Conservation (phyloP, 2,888 invertebrate species). For the Diploptera punctata region DNA sequence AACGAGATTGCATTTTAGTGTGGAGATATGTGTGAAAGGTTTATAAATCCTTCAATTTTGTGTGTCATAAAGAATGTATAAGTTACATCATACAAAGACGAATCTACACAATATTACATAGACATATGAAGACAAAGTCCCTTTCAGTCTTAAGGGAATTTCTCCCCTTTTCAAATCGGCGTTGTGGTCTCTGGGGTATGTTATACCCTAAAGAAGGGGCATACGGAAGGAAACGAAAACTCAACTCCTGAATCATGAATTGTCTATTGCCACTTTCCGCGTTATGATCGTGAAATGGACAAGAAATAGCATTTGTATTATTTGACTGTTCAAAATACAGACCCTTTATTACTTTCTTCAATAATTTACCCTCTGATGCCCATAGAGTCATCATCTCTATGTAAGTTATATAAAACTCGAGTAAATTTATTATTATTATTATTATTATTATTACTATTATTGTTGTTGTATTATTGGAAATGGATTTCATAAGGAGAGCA, state of each 20-base stretch:
- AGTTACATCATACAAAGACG: conserved; percentile 3
- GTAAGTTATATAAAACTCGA: too few species aligned
- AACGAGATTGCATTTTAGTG: too few species aligned
- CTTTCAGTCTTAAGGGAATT: background rate
- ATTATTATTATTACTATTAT: too few species aligned
- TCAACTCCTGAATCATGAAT: conserved; percentile 12
- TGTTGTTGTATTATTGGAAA: too few species aligned
- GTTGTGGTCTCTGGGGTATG: background rate
- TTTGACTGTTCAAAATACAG: background rate
- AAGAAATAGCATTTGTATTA: background rate
- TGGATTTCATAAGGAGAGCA: too few species aligned
- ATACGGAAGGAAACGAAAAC: background rate
- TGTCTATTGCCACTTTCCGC: background rate
- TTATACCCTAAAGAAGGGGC: background rate
- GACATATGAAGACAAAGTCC: background rate
- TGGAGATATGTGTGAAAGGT: background rate
- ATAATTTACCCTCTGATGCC: too few species aligned
- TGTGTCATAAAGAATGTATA: background rate
- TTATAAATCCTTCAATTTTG: conserved; percentile 14
- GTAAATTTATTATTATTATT: too few species aligned
- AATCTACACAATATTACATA: background rate
- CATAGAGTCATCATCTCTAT: too few species aligned
- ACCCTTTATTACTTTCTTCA: too few species aligned
- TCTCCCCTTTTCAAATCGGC: background rate
- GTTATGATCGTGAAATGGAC: background rate